phyloP scores from a whole-genome alignment of 2,113 vertebrate species.

The Cinclus cinclus region DNA sequence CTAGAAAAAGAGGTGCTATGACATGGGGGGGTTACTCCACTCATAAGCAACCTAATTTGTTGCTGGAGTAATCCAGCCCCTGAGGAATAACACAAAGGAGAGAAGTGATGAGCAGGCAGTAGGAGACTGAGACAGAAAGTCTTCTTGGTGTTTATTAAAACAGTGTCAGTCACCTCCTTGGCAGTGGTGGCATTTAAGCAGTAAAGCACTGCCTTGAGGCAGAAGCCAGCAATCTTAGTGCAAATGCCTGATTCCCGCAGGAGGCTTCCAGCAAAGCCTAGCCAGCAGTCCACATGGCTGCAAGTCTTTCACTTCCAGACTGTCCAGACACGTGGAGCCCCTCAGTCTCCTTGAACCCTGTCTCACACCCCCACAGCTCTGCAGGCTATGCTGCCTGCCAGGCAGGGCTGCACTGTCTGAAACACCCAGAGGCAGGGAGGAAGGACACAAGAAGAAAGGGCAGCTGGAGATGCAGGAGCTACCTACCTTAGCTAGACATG shows the following conservation, averaged over 20 bases:
- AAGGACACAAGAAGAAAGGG: neutral
- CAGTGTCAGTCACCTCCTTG: neutral
- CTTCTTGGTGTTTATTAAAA: neutral
- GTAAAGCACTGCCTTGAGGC: neutral
- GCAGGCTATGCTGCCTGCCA: neutral
- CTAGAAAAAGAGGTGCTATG: neutral
- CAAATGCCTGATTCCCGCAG: neutral
- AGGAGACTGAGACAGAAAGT: neutral
- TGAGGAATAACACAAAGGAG: neutral
- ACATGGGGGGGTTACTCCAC: neutral
- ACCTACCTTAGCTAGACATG: accelerated
- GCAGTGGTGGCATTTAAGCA: neutral
- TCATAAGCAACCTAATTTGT: neutral
- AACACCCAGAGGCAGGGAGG: neutral
- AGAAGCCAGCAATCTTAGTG: neutral
- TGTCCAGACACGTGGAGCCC: neutral
- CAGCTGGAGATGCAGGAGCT: neutral
- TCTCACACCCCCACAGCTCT: neutral
- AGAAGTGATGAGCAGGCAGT: neutral
- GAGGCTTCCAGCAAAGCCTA: neutral
- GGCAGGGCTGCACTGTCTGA: neutral
- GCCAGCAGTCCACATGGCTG: neutral
- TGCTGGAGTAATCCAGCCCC: neutral
- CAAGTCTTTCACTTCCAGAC: neutral
- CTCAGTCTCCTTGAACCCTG: neutral